These are phyloP conservation scores for Chelonoidis abingdonii DNA, from an alignment of 2,113 vertebrate genomes.

Conservation along the genomic window DNA sequence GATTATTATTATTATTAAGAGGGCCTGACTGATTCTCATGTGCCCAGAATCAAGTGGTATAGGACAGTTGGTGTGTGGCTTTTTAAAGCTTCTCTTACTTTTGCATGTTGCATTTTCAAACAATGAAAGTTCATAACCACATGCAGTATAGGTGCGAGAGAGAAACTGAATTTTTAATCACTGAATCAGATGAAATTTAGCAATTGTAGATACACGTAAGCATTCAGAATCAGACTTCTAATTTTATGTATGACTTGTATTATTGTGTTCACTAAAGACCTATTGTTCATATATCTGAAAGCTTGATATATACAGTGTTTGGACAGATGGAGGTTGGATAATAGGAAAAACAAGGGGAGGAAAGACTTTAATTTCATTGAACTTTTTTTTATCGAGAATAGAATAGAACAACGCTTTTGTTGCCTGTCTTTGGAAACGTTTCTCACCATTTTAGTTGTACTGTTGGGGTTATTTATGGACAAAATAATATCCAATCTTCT, in stretches of 20 bases:
- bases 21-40: background rate
- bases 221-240: conserved; percentile 11
- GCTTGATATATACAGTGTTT: background rate
- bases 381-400: accelerated
- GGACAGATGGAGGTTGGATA: background rate
- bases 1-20: background rate
- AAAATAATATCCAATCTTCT: background rate
- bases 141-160: background rate
- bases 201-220: conserved; percentile 10
- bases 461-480: background rate
- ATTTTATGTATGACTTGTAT: background rate
- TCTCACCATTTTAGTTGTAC: background rate
- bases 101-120: background rate
- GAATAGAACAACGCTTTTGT: background rate
- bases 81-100: background rate
- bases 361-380: background rate
- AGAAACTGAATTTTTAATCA: background rate
- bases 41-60: background rate
- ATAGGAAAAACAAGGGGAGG: background rate
- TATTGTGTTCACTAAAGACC: background rate
- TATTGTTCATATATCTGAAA: conserved; percentile 9
- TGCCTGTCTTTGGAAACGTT: background rate
- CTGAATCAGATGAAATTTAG: background rate
- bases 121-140: background rate
- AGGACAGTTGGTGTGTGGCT: background rate